Conservation (phyloP, 2,888 invertebrate genomes). For the Drosophila prolongata region DNA sequence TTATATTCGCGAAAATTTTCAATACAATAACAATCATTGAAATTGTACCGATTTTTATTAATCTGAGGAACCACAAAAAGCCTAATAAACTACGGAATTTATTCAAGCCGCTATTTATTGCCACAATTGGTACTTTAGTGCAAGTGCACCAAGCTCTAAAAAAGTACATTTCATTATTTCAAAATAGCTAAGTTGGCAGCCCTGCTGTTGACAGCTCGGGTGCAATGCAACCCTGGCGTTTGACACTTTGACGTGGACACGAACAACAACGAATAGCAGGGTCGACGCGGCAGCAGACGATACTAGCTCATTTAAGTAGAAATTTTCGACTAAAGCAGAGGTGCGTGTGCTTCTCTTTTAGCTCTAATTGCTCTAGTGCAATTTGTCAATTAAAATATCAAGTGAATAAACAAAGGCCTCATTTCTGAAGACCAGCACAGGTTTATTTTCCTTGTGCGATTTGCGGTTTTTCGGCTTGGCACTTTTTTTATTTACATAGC, state of each 20-base stretch:
- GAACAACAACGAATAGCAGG: conserved; percentile 37
- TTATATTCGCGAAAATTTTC: too few relatives aligned
- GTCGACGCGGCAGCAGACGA: conserved; percentile 39
- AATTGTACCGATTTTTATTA: too few relatives aligned
- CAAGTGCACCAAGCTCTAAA: too few relatives aligned
- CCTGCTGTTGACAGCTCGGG: not conserved
- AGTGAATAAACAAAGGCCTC: not conserved
- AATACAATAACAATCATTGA: too few relatives aligned
- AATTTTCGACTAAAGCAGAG: conserved; percentile 55
- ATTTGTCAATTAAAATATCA: conserved; percentile 20
- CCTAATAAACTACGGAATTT: too few relatives aligned
- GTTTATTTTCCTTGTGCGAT: not conserved
- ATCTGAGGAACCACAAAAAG: too few relatives aligned
- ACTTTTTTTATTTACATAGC: not conserved
- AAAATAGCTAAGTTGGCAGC: not conserved
- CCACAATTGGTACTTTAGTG: too few relatives aligned
- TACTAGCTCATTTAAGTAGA: conserved; percentile 65
- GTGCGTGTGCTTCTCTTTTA: conserved; percentile 48
- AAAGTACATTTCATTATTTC: too few relatives aligned
- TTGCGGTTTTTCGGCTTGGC: not conserved
- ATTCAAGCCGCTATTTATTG: too few relatives aligned
- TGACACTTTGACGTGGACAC: conserved; percentile 71
- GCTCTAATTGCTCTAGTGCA: not conserved
- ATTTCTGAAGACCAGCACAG: too few relatives aligned
- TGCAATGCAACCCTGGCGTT: conserved; percentile 44